phyloP scores from a whole-genome alignment of 2,113 vertebrate species.

The Sialia sialis region DNA sequence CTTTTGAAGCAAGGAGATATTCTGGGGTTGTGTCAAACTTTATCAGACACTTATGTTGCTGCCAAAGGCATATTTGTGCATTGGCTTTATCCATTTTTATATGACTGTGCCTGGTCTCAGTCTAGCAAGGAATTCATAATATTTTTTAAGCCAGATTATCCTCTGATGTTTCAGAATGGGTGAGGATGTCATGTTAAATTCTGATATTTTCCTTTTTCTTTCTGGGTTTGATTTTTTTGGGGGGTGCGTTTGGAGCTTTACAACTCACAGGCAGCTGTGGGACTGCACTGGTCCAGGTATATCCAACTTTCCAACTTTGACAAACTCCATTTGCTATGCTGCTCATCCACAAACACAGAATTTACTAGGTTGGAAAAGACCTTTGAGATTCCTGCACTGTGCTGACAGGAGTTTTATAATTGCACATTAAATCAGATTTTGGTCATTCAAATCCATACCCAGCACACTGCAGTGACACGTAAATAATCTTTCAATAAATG shows the following conservation, averaged over 20 bases:
- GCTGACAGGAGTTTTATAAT: not conserved
- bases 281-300: not conserved
- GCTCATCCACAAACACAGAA: not conserved
- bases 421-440: not conserved
- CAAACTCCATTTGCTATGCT: not conserved
- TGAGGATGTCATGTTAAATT: not conserved
- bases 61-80: not conserved
- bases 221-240: not conserved
- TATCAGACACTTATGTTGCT: not conserved
- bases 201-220: not conserved
- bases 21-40: not conserved
- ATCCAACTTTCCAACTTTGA: not conserved
- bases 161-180: not conserved
- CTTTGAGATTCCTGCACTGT: not conserved
- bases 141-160: not conserved
- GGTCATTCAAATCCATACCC: not conserved
- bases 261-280: not conserved
- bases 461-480: not conserved
- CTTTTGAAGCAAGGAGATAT: not conserved
- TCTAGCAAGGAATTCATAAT: not conserved
- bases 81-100: conserved; percentile 1
- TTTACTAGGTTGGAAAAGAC: not conserved
- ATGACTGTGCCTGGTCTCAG: not conserved
- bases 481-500: not conserved
- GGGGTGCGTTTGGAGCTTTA: not conserved